Conservation (phyloP, 2,113 vertebrate species). For the Cynocephalus volans region DNA sequence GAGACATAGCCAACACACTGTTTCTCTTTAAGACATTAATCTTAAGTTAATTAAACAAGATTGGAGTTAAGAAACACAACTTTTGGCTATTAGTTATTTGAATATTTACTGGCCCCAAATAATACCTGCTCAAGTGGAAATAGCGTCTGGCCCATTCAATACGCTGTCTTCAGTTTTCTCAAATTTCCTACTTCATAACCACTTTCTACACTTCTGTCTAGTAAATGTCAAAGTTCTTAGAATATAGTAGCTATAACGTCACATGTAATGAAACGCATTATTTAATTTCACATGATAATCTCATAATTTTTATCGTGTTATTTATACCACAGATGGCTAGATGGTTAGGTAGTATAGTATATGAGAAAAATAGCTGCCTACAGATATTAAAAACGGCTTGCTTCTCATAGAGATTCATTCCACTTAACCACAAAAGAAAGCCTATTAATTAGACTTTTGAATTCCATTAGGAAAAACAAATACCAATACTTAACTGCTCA, state of each 20-base stretch:
- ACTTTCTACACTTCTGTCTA: not conserved
- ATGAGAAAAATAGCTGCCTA: conserved; percentile 81
- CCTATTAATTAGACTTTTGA: conserved; percentile 90
- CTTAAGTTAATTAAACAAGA: not conserved
- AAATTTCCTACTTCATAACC: not conserved
- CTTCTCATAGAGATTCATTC: conserved; percentile 84
- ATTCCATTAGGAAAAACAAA: conserved; percentile 91
- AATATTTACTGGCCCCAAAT: not conserved
- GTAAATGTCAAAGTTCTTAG: conserved; percentile 5
- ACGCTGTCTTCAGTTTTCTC: not conserved
- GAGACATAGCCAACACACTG: not conserved
- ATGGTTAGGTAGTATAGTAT: conserved; percentile 66
- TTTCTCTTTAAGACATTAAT: conserved; percentile 32
- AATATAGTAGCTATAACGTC: not conserved
- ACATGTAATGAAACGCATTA: conserved; percentile 28
- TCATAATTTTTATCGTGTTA: conserved; percentile 45
- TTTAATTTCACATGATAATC: conserved; percentile 60
- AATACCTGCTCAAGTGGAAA: not conserved
- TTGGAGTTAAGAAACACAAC: not conserved
- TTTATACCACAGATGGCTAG: conserved; percentile 70
- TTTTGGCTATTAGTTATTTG: not conserved
- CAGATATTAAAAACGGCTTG: conserved; percentile 82
- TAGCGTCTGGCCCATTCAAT: not conserved
- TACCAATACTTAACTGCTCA: conserved; percentile 89
- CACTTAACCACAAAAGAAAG: conserved; percentile 87